Evolutionary conservation across 2,113 vertebrate species (phyloP), one percentile per base, ranked within the genome.

Genomic region (Columbina picui): DNA sequence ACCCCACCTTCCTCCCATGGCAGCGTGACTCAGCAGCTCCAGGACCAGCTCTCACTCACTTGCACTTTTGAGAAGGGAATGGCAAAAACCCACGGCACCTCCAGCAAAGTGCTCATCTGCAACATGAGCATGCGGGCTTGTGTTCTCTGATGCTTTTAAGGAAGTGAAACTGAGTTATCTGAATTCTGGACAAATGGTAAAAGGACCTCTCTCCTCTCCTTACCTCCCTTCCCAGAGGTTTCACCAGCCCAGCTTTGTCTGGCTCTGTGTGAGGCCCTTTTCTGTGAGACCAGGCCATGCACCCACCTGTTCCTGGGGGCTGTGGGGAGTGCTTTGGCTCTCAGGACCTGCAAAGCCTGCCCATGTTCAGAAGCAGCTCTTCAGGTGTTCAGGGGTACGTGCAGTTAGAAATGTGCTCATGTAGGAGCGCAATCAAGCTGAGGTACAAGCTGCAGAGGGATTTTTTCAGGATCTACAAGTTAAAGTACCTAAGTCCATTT

Each of bases 1-100:
- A 0, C 36, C 59, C 19, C 65, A 88, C 19, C 49, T 80, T 86
- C 50, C 73, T 81, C 25, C 59, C 63, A 0, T 5, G 7, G 71
- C 50, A 74, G 32, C 0, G 0, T 45, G 50, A 50, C 63, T 67
- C 71, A 13, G 9, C 0, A 0, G 30, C 55, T 71, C 5, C 0
- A 0, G 55, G 79, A 45, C 30, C 91, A 59, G 87, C 56, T 75
- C 41, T 43, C 52, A 16, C 60, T 3, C 12, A 6, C 38, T 41
- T 6, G 0, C 41, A 41, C 4, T 77, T 29, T 45, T 55, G 34
- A 26, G 41, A 34, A 89, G 34, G 18, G 22, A 75, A 71, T 3
- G 20, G 27, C 47, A 79, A 32, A 82, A 61, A 1, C 45, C 27
- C 21, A 6, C n/a, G 30, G 0, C 12, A 39, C 7, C 56, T 71